Percentiles rank a stretch among this genome's conserved stretches.
Conservation (phyloP, 1,140 invertebrate species). For the Thaumetopoea pityocampa region DNA sequence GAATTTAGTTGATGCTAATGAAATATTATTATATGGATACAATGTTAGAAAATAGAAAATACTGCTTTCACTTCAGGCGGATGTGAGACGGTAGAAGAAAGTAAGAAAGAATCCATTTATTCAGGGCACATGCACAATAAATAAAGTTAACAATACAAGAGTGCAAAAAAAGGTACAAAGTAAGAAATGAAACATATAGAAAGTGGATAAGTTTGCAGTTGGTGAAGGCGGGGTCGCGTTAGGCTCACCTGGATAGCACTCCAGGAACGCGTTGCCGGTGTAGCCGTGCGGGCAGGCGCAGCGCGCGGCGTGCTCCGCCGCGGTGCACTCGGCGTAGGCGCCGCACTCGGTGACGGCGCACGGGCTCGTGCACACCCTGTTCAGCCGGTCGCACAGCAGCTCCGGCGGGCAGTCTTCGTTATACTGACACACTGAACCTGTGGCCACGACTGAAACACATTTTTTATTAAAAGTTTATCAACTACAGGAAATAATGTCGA, state of each 20-base stretch:
- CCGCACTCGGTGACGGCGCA: constrained; percentile 90
- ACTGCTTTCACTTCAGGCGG: no score
- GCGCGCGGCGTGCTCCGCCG: constrained; percentile 85
- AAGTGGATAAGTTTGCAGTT: no score
- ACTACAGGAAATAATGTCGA: no score
- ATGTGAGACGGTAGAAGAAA: no score
- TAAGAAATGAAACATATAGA: no score
- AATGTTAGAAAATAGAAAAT: no score
- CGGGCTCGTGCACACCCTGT: constrained; percentile 88
- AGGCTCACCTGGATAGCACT: constrained; percentile 79
- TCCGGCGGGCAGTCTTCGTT: constrained; percentile 92
- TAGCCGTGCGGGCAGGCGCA: constrained; percentile 87
- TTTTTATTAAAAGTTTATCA: background rate
- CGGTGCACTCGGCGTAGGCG: constrained; percentile 87
- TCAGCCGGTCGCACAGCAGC: constrained; percentile 87
- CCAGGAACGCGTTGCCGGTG: constrained; percentile 87
- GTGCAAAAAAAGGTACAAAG: no score
- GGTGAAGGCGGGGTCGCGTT: constrained; percentile 77
- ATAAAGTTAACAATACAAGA: no score
- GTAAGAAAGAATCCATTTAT: no score
- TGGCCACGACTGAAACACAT: constrained; percentile 77
- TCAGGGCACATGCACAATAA: no score
- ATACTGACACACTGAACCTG: constrained; percentile 88
- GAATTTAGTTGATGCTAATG: no score
- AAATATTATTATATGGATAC: no score